Base-by-base conservation (phyloP, 1,140 invertebrate species). In the Brachionus sp. region DNA sequence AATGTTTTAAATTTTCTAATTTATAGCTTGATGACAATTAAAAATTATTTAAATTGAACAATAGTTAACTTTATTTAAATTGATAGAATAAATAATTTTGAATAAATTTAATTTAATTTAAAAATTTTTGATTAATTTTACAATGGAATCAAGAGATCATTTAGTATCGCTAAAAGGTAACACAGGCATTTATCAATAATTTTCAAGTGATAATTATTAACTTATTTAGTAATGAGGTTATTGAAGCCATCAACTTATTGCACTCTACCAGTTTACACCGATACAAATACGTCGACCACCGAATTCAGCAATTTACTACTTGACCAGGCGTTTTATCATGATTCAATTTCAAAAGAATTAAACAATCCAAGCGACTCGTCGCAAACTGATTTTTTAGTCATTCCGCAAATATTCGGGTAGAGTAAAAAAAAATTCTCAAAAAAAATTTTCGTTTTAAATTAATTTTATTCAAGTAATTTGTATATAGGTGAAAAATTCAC, bases 401-500 rank as follows among this genome's bases (percentile, higher is more conserved):
- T 75, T 12, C 70, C 70, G 12, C 42, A 75, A 75, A 75, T 23
- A 70, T 70, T 70, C n/a, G 66, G 66, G 66, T 70, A 68, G 29
- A 29, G 3, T 35, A 19, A 35, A 70, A 3, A 39, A 42, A 70
- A 7, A 25, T 35, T 68, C 23, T 29, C 3, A 1, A 62, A 5
- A 37, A 37, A 16, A n/a, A n/a, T 39, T 70, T n/a, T 42, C 35
- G 6, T n/a, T 37, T n/a, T 12, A n/a, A n/a, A n/a, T n/a, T n/a
- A 64, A 64, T 10, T 39, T 33, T 66, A 7, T 29, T 10, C 19
- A 13, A 57, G 77, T 7, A 80, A 80, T 57, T 80, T 80, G n/a
- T 80, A 80, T 16, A 80, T 80, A 57, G 77, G 77, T 13, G 77
- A 80, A 57, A 80, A 46, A 23, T 80, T 80, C 39, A 44, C 33